These are phyloP conservation scores for Polypterus bichir DNA, from an alignment of 2,113 vertebrate species.

Conservation along the genomic window DNA sequence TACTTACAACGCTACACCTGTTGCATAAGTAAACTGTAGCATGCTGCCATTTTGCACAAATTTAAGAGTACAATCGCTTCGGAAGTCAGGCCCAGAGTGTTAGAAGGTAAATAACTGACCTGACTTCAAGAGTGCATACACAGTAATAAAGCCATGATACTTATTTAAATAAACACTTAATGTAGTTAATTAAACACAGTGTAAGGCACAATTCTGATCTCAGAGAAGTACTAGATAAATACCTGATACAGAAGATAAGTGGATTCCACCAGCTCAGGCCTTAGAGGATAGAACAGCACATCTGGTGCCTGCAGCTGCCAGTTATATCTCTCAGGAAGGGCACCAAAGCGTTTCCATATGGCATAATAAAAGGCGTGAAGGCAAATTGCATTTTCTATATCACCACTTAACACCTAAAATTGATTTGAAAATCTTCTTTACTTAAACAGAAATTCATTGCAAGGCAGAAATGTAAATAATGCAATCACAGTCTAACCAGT, in stretches of 20 bases:
- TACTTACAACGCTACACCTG: too few species aligned
- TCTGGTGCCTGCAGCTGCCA: conserved; percentile 94
- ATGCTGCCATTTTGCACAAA: too few species aligned
- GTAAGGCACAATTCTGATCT: neutral
- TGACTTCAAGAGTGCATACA: too few species aligned
- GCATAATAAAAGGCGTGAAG: conserved; percentile 97
- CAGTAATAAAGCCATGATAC: too few species aligned
- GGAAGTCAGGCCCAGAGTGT: too few species aligned
- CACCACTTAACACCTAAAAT: conserved; percentile 78
- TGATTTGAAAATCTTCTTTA: neutral
- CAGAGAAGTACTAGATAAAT: neutral
- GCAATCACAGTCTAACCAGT: too few species aligned
- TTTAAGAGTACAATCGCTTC: too few species aligned
- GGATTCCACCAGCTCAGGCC: conserved; percentile 90
- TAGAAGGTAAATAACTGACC: too few species aligned
- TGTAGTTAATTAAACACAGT: neutral
- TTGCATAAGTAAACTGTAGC: too few species aligned
- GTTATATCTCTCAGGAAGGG: conserved; percentile 92
- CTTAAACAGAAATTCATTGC: too few species aligned
- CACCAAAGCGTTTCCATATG: conserved; percentile 93
- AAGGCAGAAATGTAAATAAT: too few species aligned
- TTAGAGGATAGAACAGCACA: conserved; percentile 84
- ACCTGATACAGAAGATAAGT: conserved; percentile 96
- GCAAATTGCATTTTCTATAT: conserved; percentile 95
- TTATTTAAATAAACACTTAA: too few species aligned